Conservation (phyloP, 2,113 vertebrate species). For the Seriola rivoliana region DNA sequence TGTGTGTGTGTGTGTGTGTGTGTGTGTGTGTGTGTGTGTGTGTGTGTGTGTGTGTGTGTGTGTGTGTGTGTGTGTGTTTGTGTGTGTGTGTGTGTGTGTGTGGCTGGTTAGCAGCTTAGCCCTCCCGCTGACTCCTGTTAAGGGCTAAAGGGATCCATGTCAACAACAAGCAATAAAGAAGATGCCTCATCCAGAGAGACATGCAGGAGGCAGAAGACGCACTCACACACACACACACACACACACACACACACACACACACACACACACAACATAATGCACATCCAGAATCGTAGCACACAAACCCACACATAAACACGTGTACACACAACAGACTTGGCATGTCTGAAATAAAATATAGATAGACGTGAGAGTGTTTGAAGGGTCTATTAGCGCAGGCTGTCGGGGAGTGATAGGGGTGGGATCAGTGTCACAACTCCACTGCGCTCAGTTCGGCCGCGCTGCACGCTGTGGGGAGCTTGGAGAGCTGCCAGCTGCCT, state of each 20-base stretch:
- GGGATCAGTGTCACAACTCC: slow-evolving; percentile 81
- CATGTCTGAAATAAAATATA: slow-evolving; percentile 83
- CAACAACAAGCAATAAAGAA: slow-evolving; percentile 84
- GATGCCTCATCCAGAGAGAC: slow-evolving; percentile 73
- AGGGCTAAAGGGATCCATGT: slow-evolving; percentile 84
- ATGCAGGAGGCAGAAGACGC: slow-evolving; percentile 23
- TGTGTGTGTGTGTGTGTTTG: slow-evolving; percentile 53
- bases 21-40: slow-evolving; percentile 51
- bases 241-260: slow-evolving; percentile 56
- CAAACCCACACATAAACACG: slow-evolving; percentile 56
- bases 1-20: slow-evolving; percentile 41
- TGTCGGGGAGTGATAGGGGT: slow-evolving; percentile 73
- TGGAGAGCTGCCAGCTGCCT: slow-evolving; percentile 81
- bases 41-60: slow-evolving; percentile 39
- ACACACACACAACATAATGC: slow-evolving; percentile 62
- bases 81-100: slow-evolving; percentile 51
- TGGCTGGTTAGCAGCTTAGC: slow-evolving; percentile 79
- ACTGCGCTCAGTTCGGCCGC: slow-evolving; percentile 41
- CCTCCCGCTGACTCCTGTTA: slow-evolving; percentile 79
- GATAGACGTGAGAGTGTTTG: slow-evolving; percentile 81
- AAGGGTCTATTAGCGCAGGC: slow-evolving; percentile 84
- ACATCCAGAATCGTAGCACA: slow-evolving; percentile 28
- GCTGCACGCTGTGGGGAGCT: slow-evolving; percentile 66
- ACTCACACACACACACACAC: slow-evolving; percentile 39
- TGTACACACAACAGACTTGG: slow-evolving; percentile 68